Conservation (phyloP, 2,113 vertebrate species). For the Gallinago undulata region DNA sequence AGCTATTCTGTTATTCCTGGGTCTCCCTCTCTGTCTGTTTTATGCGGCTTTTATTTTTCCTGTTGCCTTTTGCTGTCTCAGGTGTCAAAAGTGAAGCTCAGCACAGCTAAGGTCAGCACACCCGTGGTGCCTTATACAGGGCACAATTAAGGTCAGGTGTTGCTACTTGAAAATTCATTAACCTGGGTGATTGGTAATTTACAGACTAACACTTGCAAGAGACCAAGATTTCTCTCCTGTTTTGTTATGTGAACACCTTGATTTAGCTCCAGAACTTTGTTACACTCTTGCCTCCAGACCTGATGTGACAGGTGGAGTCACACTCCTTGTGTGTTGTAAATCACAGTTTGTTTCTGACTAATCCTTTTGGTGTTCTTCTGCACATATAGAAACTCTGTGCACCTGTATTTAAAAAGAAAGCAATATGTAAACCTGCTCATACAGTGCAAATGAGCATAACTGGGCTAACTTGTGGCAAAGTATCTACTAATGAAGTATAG, state of each 20-base stretch:
- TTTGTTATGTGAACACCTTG: not conserved
- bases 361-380: not conserved
- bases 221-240: slow-evolving; percentile 30
- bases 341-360: not conserved
- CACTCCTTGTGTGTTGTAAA: not conserved
- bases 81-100: slow-evolving; percentile 83
- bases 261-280: slow-evolving; percentile 15
- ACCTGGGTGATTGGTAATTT: slow-evolving; percentile 69
- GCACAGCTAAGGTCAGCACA: slow-evolving; percentile 76
- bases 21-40: slow-evolving; percentile 54
- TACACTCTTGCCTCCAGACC: not conserved
- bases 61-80: slow-evolving; percentile 82
- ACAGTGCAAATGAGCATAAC: not conserved
- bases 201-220: slow-evolving; percentile 75
- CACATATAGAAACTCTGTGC: not conserved
- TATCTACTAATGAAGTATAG: not conserved
- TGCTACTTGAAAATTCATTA: slow-evolving; percentile 73
- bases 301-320: not conserved
- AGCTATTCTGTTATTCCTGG: not conserved
- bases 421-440: not conserved
- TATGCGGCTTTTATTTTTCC: slow-evolving; percentile 72
- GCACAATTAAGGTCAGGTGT: slow-evolving; percentile 88
- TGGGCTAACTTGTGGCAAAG: not conserved
- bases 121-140: slow-evolving; percentile 82
- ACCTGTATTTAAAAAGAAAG: not conserved